A percentile compares a stretch with the other conserved stretches of the same genome.
These are phyloP conservation scores for Cirrhinus mrigala DNA, from an alignment of 2,797 vertebrate species.

Conservation along the genomic window DNA sequence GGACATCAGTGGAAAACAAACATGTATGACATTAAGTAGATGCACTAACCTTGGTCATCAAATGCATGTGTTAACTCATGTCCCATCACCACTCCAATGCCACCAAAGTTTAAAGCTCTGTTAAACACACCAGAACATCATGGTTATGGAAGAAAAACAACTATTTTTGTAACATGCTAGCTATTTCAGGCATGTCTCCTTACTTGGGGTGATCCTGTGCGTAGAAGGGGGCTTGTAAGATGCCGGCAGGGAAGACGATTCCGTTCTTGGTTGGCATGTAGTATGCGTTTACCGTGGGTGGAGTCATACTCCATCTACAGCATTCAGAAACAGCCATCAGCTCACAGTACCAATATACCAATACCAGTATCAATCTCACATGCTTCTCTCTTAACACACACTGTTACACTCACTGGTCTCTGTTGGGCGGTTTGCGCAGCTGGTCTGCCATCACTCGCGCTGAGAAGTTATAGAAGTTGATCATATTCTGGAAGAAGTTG, in stretches of 20 bases:
- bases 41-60: slow-evolving; percentile 88
- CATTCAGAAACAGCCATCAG: not conserved
- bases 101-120: slow-evolving; percentile 96
- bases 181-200: slow-evolving; percentile 63
- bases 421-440: slow-evolving; percentile 94
- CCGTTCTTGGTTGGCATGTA: slow-evolving; percentile 98
- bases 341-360: not conserved
- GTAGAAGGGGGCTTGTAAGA: slow-evolving; percentile 97
- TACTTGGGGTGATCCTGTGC: slow-evolving; percentile 93
- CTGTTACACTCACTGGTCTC: slow-evolving; percentile 88
- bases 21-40: too few species aligned
- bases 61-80: slow-evolving; percentile 97
- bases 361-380: too few species aligned
- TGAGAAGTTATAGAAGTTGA: slow-evolving; percentile 98
- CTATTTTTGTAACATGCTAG: not conserved
- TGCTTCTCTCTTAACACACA: not conserved
- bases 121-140: not conserved
- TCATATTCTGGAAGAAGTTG: slow-evolving; percentile 97
- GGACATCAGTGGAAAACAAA: too few species aligned
- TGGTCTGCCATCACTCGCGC: slow-evolving; percentile 96
- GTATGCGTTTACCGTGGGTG: slow-evolving; percentile 96
- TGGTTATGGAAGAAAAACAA: not conserved
- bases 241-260: slow-evolving; percentile 96
- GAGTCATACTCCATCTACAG: slow-evolving; percentile 97
- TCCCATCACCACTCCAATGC: slow-evolving; percentile 98